Conservation (phyloP, 2,797 vertebrate species). For the Psittacula echo region DNA sequence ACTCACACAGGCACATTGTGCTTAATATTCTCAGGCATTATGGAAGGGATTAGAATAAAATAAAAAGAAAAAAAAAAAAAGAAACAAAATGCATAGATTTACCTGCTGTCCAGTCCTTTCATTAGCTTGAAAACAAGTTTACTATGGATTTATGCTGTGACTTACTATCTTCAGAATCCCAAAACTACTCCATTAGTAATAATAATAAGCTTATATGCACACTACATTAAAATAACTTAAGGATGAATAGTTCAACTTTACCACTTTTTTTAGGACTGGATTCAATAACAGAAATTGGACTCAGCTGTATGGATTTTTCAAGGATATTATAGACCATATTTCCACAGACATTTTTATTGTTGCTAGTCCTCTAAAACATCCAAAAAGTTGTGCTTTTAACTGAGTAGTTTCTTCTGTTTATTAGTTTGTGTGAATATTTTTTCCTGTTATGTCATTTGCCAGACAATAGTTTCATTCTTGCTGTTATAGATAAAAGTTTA, state of each 20-base stretch:
- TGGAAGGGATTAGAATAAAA: neutral
- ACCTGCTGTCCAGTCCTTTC: neutral
- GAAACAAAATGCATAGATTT: neutral
- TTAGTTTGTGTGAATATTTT: neutral
- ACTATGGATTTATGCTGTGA: neutral
- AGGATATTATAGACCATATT: conserved; percentile 57
- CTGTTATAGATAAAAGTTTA: neutral
- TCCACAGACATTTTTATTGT: conserved; percentile 52
- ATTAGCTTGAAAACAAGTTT: neutral
- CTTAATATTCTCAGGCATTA: neutral
- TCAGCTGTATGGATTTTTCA: conserved; percentile 68
- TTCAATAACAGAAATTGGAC: conserved; percentile 67
- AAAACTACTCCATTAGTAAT: conserved; percentile 29
- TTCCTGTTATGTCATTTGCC: neutral
- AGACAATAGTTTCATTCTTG: neutral
- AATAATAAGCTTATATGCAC: conserved; percentile 5
- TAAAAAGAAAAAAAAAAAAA: neutral
- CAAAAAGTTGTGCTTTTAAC: conserved; percentile 4
- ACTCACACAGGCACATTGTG: neutral
- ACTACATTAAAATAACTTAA: conserved; percentile 46
- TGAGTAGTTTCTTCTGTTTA: conserved; percentile 16
- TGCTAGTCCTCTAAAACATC: conserved; percentile 17
- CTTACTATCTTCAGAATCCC: neutral
- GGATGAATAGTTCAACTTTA: conserved; percentile 43
- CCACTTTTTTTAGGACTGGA: conserved; percentile 50